Conservation (phyloP, 2,797 vertebrate genomes). For the Crax fasciolata region DNA sequence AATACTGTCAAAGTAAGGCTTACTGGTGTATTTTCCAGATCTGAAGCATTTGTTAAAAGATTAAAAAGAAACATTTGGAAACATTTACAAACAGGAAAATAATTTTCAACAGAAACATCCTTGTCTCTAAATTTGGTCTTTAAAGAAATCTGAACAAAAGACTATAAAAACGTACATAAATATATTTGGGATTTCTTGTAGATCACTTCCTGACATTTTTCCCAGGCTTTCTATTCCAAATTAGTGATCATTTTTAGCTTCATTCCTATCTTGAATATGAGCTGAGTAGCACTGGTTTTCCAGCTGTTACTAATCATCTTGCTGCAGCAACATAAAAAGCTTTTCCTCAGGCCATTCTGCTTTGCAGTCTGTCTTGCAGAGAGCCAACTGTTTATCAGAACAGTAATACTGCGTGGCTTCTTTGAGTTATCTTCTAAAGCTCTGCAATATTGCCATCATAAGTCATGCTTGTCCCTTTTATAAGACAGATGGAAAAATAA, state of each 20-base stretch:
- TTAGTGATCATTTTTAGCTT: not conserved
- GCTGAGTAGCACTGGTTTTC: not conserved
- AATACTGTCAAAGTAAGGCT: not conserved
- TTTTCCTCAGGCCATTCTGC: conserved; percentile 5
- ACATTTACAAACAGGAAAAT: not conserved
- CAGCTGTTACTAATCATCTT: conserved; percentile 51
- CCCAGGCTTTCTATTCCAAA: not conserved
- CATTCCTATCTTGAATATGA: not conserved
- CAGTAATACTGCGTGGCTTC: not conserved
- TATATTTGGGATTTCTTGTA: not conserved
- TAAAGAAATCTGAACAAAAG: not conserved
- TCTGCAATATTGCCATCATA: not conserved
- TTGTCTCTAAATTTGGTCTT: not conserved
- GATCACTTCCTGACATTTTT: not conserved
- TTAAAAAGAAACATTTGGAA: not conserved
- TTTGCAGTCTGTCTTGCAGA: conserved; percentile 1
- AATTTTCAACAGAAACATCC: not conserved
- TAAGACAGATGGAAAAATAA: conserved; percentile 32
- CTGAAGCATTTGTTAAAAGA: not conserved
- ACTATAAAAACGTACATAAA: not conserved
- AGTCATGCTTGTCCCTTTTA: not conserved
- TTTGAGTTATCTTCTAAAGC: conserved; percentile 22
- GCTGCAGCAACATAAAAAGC: conserved; percentile 13
- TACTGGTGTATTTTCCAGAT: not conserved
- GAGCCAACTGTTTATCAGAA: not conserved